Evolutionary conservation across 2,797 vertebrate species (phyloP).

Genomic region (Arremon aurantiirostris): DNA sequence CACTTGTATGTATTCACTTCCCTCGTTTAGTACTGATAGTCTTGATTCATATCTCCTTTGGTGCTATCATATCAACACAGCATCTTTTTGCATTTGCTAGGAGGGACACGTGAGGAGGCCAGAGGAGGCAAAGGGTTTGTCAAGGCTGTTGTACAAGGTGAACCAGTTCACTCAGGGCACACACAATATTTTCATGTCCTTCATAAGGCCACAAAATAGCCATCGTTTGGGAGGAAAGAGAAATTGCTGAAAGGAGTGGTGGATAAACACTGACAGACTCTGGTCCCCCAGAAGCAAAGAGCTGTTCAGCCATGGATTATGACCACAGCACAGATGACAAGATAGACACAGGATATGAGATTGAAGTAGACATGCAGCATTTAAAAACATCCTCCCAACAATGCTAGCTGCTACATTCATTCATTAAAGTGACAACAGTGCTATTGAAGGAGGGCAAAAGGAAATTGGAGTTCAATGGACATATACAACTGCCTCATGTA

Average conservation of each 20-base stretch:
- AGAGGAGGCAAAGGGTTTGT: not conserved
- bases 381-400: slow-evolving; percentile 39
- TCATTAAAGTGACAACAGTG: slow-evolving; percentile 53
- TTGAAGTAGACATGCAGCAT: slow-evolving; percentile 37
- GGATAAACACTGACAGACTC: not conserved
- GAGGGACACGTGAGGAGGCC: not conserved
- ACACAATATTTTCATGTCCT: not conserved
- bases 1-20: not conserved
- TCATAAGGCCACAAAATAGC: not conserved
- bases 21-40: not conserved
- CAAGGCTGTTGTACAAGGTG: not conserved
- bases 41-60: not conserved
- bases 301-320: slow-evolving; percentile 12
- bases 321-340: slow-evolving; percentile 10
- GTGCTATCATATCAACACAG: not conserved
- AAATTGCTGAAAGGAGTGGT: not conserved
- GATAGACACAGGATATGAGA: slow-evolving; percentile 50
- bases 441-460: slow-evolving; percentile 11
- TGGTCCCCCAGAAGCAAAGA: slow-evolving; percentile 16
- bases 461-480: not conserved
- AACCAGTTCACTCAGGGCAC: not conserved
- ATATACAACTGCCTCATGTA: not conserved
- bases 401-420: slow-evolving; percentile 27
- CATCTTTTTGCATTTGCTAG: not conserved
- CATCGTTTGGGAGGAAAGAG: not conserved